Evolutionary conservation across 2,797 vertebrate genomes (phyloP), one percentile per base, ranked within the genome.

Genomic region (Urophycis tenuis): DNA sequence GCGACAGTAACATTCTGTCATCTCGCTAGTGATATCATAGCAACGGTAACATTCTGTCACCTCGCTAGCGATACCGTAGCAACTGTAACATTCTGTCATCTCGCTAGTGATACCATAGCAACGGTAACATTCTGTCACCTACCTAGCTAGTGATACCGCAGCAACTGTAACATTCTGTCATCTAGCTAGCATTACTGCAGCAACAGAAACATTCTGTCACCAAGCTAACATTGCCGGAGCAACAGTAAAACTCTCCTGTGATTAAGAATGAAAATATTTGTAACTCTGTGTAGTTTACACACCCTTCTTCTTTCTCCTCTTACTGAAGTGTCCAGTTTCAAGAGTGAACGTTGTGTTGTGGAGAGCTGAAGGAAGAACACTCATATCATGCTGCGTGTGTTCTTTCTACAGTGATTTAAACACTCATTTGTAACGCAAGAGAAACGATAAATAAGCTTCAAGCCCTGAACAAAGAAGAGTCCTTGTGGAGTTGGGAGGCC

Each of bases 351-450:
- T 53, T 53, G 22, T 67, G 60, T 67, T 67, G 60, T 67, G n/a
- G 25, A 12, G 60, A 67, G 25, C 60, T 67, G 60, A 29, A 67
- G 60, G 60, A 67, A 67, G n/a, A 60, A 25, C n/a, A 25, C 77
- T 77, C 10, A 73, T 64, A 5, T 67, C 29, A 11, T 67, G 25
- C 25, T 67, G n/a, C 60, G 29, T 79, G 72, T 75, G 69, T 79
- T 82, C 85, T 84, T 85, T 82, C 83, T 74, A 85, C 77, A 45
- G 72, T 76, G 73, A 85, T 80, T 75, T 75, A 67, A 83, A 78
- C 78, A 84, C 71, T 82, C 60, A 83, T 33, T 80, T 74, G 60
- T 67, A 67, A 67, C 5, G 60, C 25, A 67, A 67, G 29, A 67
- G 29, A 29, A 67, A 29, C n/a, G 60, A 67, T 67, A 29, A 67